phyloP scores from a whole-genome alignment of 2,797 vertebrate species.

The Capromys pilorides region DNA sequence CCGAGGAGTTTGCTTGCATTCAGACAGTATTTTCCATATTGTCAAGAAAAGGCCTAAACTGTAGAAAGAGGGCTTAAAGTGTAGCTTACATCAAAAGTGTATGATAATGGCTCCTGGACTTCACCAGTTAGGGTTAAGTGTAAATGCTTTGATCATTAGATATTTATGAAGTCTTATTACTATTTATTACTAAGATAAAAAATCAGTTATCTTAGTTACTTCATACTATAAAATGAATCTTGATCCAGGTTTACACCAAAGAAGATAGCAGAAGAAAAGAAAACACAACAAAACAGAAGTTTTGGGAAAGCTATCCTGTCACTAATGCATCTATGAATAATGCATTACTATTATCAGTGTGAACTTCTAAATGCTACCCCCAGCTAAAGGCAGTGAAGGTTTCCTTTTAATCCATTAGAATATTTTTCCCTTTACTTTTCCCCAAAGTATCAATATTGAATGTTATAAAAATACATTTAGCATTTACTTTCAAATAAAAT shows the following conservation, averaged over 20 bases:
- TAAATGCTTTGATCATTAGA: neutral
- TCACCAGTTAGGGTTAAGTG: neutral
- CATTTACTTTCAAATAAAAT: slow-evolving; percentile 81
- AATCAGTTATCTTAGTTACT: neutral
- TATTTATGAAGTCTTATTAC: neutral
- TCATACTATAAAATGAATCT: neutral
- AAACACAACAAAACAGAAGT: neutral
- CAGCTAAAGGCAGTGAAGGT: slow-evolving; percentile 44
- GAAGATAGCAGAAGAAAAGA: neutral
- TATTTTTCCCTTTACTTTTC: slow-evolving; percentile 61
- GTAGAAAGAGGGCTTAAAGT: neutral
- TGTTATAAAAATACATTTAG: slow-evolving; percentile 76
- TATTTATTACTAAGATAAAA: no score
- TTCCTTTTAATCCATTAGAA: slow-evolving; percentile 71
- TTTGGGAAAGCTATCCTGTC: slow-evolving; percentile 32
- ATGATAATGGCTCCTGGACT: neutral
- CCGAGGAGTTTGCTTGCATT: neutral
- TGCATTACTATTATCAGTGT: slow-evolving; percentile 51
- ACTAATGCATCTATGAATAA: slow-evolving; percentile 68
- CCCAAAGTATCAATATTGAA: slow-evolving; percentile 74
- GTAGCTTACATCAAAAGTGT: neutral
- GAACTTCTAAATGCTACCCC: slow-evolving; percentile 62
- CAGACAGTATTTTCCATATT: neutral
- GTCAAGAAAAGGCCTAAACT: neutral
- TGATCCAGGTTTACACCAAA: neutral